Evolutionary conservation across 2,113 vertebrate genomes (phyloP).

Genomic region (Numida meleagris): DNA sequence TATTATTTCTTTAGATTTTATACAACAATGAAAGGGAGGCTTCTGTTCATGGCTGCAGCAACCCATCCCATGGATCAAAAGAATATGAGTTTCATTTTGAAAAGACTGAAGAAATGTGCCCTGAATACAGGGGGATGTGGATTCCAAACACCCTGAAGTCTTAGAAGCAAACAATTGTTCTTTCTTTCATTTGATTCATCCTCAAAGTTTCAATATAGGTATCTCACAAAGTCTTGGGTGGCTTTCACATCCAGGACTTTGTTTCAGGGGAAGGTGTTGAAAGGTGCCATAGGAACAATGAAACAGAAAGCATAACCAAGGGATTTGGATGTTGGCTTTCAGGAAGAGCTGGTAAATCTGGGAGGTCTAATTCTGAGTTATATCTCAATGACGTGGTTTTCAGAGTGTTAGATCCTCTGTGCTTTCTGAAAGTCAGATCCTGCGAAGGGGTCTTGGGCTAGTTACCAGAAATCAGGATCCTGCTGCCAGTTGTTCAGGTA

Average conservation of each 20-base stretch:
- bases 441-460: background rate
- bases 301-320: background rate
- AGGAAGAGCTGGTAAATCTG: background rate
- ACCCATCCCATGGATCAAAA: conserved; percentile 54
- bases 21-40: conserved; percentile 43
- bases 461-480: background rate
- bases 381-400: background rate
- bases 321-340: background rate
- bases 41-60: conserved; percentile 22
- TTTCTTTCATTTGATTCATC: conserved; percentile 47
- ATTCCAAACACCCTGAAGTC: conserved; percentile 9
- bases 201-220: background rate
- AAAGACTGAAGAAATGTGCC: conserved; percentile 47
- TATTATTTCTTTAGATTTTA: conserved; percentile 53
- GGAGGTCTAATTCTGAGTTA: background rate
- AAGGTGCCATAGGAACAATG: background rate
- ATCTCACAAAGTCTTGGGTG: background rate
- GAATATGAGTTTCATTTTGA: conserved; percentile 6
- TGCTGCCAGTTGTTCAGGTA: accelerated
- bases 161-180: conserved; percentile 21
- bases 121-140: background rate
- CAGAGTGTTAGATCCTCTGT: accelerated
- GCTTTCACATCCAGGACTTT: conserved; percentile 23
- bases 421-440: background rate
- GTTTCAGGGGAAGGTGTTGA: conserved; percentile 14